Evolutionary conservation across 2,113 vertebrate genomes (phyloP), one percentile per base, ranked within the genome.

Genomic region (Strigops habroptila): DNA sequence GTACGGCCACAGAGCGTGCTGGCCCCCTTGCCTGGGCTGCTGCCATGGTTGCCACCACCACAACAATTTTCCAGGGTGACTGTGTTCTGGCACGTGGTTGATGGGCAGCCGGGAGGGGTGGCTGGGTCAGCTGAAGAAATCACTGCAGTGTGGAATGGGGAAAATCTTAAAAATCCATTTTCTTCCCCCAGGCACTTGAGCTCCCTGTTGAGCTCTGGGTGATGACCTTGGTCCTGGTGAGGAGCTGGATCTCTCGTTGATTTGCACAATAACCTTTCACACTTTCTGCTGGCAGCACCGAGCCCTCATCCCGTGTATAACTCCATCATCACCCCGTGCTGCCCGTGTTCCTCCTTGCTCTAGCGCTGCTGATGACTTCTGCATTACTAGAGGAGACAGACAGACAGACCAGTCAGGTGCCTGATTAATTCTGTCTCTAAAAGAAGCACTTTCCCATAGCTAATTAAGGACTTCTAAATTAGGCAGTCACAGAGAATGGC

Each of bases 311-410:
- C 89, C 5, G 0, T 1, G 1, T 16, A 3, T 24, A 22, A 12
- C 37, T 67, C 41, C 0, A 1, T 65, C 2, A 0, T 62, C 25
- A 2, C 25, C n/a, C 49, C 0, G 4, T 18, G 18, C 15, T 59
- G 86, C 68, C 68, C 28, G 33, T 1, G 3, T 52, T 76, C 57
- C 27, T 43, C 67, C 37, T 75, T 2, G 0, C 70, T 52, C 18
- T 30, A 37, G 62, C 15, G 0, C 62, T 44, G 5, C 60, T 44
- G n/a, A 4, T 53, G 31, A 28, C 63, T 86, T 79, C 64, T 77
- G 73, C 10, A 1, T 88, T 28, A 21, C 65, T 70, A 4, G 9
- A 8, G 68, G 35, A 63, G 24, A 7, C 46, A 81, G 64, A 37
- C 30, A 37, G n/a, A 52, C 27, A 23, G n/a, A n/a, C 53, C 60